phyloP scores from a whole-genome alignment of 2,797 vertebrate genomes.

The Cephalopachus bancanus region DNA sequence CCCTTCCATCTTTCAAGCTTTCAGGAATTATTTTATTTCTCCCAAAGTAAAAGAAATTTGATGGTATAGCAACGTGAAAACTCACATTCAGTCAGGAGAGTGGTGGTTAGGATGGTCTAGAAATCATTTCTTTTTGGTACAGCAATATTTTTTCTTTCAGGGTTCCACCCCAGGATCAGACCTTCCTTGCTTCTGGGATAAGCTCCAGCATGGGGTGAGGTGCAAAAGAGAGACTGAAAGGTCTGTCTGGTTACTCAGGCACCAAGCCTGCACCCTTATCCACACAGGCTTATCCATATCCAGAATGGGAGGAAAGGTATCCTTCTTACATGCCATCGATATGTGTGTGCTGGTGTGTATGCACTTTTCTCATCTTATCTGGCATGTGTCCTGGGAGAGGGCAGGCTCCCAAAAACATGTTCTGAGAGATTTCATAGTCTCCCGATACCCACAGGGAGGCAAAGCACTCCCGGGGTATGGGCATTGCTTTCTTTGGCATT shows the following conservation, averaged over 20 bases:
- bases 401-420: not conserved
- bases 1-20: not conserved
- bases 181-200: not conserved
- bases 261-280: not conserved
- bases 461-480: not conserved
- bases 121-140: not conserved
- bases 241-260: not conserved
- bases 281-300: not conserved
- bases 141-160: conserved; percentile 18
- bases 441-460: not conserved
- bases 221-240: not conserved
- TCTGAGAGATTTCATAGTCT: not conserved
- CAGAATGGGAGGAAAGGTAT: not conserved
- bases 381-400: not conserved
- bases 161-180: not conserved
- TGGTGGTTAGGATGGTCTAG: not conserved
- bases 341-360: not conserved
- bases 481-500: not conserved
- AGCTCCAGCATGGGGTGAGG: conserved; percentile 35
- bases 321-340: not conserved
- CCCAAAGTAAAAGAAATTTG: not conserved
- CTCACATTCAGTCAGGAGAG: not conserved
- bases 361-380: not conserved
- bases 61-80: not conserved
- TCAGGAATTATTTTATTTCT: not conserved